These are phyloP conservation scores for Thalassophryne amazonica DNA, from an alignment of 2,797 vertebrate species.

Conservation along the genomic window DNA sequence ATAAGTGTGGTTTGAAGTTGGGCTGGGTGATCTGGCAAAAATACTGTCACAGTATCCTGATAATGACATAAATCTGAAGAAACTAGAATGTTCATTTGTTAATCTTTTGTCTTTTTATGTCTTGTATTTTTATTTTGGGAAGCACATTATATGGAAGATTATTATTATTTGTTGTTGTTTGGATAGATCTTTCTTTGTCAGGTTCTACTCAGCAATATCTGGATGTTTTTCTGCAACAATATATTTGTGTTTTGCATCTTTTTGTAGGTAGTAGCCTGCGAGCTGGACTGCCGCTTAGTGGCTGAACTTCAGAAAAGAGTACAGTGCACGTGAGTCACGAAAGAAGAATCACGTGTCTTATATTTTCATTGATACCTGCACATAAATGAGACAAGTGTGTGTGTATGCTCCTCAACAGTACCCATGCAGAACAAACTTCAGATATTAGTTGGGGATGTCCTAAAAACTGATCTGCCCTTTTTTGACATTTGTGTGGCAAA, in stretches of 20 bases:
- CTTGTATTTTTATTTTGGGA: too few relatives aligned
- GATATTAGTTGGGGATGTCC: constrained; percentile 90
- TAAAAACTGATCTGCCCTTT: constrained; percentile 94
- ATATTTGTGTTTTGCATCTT: not conserved
- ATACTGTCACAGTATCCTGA: too few relatives aligned
- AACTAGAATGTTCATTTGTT: too few relatives aligned
- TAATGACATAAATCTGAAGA: too few relatives aligned
- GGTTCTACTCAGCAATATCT: too few relatives aligned
- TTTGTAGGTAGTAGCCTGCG: constrained; percentile 95
- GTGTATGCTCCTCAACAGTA: constrained; percentile 66
- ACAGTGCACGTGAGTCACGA: constrained; percentile 90
- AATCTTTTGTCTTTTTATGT: too few relatives aligned
- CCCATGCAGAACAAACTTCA: constrained; percentile 92
- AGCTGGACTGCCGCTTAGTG: constrained; percentile 92
- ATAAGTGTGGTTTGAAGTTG: too few relatives aligned
- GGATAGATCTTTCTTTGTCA: too few relatives aligned
- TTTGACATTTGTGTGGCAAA: constrained; percentile 97
- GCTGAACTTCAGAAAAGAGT: constrained; percentile 98
- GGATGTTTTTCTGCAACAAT: too few relatives aligned
- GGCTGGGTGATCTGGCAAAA: too few relatives aligned
- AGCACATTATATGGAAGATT: too few relatives aligned
- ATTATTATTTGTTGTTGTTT: too few relatives aligned
- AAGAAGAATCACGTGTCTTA: not conserved
- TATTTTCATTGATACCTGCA: fast-evolving
- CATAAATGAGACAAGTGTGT: not conserved